phyloP scores from a whole-genome alignment of 2,113 vertebrate species.

The Himantopus leucocephalus region DNA sequence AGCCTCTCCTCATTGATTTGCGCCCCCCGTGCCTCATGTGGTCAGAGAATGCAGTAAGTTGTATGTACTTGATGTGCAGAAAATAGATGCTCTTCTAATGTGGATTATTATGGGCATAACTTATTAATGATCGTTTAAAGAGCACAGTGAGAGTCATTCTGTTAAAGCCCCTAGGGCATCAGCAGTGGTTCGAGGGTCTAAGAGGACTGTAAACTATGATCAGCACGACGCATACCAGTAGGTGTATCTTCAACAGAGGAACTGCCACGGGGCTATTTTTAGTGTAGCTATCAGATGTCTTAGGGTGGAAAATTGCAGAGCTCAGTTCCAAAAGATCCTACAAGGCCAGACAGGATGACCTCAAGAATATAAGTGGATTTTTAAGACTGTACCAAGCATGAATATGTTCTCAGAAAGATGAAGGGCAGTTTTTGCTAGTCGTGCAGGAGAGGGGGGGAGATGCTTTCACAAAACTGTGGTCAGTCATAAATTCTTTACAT shows the following conservation, averaged over 20 bases:
- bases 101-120: background rate
- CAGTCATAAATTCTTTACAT: background rate
- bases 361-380: slow-evolving; percentile 21
- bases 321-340: slow-evolving; percentile 32
- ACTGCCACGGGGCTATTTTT: slow-evolving; percentile 29
- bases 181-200: background rate
- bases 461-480: background rate
- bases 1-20: background rate
- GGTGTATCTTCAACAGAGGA: slow-evolving; percentile 51
- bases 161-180: background rate
- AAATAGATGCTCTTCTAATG: background rate
- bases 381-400: background rate
- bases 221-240: background rate
- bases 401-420: background rate
- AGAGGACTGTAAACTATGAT: slow-evolving; percentile 29
- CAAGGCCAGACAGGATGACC: slow-evolving; percentile 1
- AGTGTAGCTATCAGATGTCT: slow-evolving; percentile 40
- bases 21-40: background rate
- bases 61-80: background rate
- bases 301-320: slow-evolving; percentile 48
- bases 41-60: background rate
- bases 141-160: background rate
- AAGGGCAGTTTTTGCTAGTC: background rate
- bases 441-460: background rate
- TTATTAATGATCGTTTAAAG: slow-evolving; percentile 5